A percentile compares a stretch with the other conserved stretches of the same genome.
phyloP scores from a whole-genome alignment of 2,888 invertebrate species.

The Acleris cristana region DNA sequence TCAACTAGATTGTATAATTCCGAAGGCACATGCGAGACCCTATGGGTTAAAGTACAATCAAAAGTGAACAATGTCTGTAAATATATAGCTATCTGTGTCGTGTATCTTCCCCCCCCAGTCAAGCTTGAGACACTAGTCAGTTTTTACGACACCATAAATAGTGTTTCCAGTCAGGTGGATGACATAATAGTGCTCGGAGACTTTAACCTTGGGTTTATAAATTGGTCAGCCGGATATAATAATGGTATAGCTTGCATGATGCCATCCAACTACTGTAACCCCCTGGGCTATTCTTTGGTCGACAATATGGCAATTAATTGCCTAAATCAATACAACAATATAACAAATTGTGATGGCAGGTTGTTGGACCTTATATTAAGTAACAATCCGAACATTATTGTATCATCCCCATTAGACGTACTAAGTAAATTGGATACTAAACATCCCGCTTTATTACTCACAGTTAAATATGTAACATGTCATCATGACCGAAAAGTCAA shows the following conservation, averaged over 20 bases:
- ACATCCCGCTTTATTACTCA: background rate
- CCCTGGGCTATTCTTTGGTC: background rate
- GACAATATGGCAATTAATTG: background rate
- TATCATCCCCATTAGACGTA: background rate
- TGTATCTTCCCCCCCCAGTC: slow-evolving; percentile 14
- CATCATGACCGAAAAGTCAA: background rate
- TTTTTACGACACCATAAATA: background rate
- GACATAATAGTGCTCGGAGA: slow-evolving; percentile 9
- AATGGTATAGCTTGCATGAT: background rate
- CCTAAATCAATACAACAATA: background rate
- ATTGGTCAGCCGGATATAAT: background rate
- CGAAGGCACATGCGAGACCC: slow-evolving; percentile 1
- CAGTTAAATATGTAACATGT: background rate
- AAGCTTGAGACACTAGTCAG: too few relatives aligned
- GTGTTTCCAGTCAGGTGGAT: background rate
- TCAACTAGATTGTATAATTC: background rate
- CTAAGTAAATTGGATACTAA: background rate
- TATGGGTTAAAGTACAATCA: slow-evolving; percentile 1
- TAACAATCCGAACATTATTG: background rate
- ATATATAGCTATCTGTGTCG: slow-evolving; percentile 7
- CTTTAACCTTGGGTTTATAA: slow-evolving; percentile 18
- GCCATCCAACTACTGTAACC: background rate
- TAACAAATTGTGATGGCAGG: background rate
- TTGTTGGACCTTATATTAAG: background rate
- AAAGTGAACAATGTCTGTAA: background rate